Evolutionary conservation across 1,140 invertebrate genomes (phyloP).

Genomic region (Geopemphigus sp.): DNA sequence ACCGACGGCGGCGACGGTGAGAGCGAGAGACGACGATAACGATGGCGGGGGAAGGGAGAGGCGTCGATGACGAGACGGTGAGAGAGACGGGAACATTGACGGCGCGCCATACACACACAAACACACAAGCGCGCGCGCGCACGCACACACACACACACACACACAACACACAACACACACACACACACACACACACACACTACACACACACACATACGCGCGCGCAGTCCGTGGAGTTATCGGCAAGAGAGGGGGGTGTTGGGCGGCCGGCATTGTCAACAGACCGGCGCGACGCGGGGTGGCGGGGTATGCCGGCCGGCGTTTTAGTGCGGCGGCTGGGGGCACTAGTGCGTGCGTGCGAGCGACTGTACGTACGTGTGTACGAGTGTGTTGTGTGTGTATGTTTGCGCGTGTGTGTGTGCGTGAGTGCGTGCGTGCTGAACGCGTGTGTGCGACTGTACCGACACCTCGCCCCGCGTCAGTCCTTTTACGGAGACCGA

Average conservation of each 20-base stretch:
- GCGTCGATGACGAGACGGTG: too few species aligned
- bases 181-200: background rate
- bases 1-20: background rate
- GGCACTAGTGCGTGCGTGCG: conserved; percentile 5
- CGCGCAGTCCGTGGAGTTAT: background rate
- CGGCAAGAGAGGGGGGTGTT: too few species aligned
- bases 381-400: conserved; percentile 1
- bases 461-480: conserved; percentile 44
- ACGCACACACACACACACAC: background rate
- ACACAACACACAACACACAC: background rate
- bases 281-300: background rate
- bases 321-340: background rate
- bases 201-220: background rate
- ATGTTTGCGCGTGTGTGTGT: background rate
- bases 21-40: background rate
- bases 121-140: background rate
- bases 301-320: conserved; percentile 29
- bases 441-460: conserved; percentile 9
- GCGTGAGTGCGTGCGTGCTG: background rate
- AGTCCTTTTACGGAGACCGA: conserved; percentile 43
- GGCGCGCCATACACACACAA: background rate
- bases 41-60: background rate
- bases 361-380: background rate
- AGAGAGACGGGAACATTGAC: background rate
- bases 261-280: conserved; percentile 15